Conservation (phyloP, 2,797 vertebrate species). For the Erethizon dorsatum region DNA sequence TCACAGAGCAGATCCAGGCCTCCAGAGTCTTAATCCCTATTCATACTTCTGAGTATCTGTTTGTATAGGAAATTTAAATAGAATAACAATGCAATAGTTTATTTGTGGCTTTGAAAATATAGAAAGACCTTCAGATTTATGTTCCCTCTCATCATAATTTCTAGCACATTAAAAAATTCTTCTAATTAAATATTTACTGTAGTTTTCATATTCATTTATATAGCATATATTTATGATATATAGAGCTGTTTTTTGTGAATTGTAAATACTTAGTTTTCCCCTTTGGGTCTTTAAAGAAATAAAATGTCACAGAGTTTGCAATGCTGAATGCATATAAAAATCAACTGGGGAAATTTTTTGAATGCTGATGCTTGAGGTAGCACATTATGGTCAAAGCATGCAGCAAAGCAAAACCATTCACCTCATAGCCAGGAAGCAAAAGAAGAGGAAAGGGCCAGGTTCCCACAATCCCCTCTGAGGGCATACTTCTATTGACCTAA, state of each 20-base stretch:
- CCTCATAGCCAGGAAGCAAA: not conserved
- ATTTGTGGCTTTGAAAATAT: conserved; percentile 64
- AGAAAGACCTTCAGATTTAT: conserved; percentile 16
- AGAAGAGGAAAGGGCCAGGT: not conserved
- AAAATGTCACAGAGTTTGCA: not conserved
- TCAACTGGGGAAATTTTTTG: not conserved
- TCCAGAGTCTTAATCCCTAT: conserved; percentile 61
- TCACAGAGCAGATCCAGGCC: conserved; percentile 43
- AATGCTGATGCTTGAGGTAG: not conserved
- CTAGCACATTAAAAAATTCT: conserved; percentile 57
- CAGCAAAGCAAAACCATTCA: not conserved
- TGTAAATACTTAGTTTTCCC: conserved; percentile 46
- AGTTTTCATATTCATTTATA: conserved; percentile 64
- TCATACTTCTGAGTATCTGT: conserved; percentile 68
- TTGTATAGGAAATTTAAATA: conserved; percentile 62
- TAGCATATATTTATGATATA: conserved; percentile 20
- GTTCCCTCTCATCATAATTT: not conserved
- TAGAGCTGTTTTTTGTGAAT: not conserved
- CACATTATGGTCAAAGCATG: not conserved
- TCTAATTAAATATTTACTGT: conserved; percentile 65
- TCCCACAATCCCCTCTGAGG: not conserved
- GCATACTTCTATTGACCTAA: not conserved
- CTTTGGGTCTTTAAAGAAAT: conserved; percentile 43
- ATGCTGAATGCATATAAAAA: not conserved
- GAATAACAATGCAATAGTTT: conserved; percentile 45